Evolutionary conservation across 1,140 invertebrate genomes (phyloP), one percentile per base, ranked within the genome.

Genomic region (Macrocentrus cingulum): DNA sequence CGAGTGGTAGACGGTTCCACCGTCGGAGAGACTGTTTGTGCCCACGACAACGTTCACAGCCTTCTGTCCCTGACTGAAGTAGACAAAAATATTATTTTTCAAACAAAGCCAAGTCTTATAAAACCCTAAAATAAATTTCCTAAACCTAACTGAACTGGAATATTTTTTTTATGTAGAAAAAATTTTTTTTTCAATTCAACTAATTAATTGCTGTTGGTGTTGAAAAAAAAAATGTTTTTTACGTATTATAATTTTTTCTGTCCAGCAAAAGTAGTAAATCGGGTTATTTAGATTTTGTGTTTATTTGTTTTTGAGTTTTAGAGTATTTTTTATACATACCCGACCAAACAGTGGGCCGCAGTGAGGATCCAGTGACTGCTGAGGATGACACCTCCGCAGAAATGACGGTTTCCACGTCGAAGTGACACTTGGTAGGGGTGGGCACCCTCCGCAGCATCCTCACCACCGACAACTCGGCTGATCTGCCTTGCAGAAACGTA

Each of bases 361-460:
- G 83, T 84, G 4, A 84, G 59, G 13, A 84, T 74, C 67, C 69
- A 83, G 58, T 74, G 66, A 1, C 59, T 56, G 13, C 75, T 76
- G 15, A 84, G 68, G 4, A 85, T 79, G 1, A 83, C 81, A 7
- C 81, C 83, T 0, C 83, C 83, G 56, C 83, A 85, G 36, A 67
- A 71, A 53, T 81, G 79, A 1, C 32, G 42, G 2, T 71, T 69
- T 2, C 80, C 81, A 22, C 18, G 11, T 13, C 75, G 63, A 13
- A 81, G 53, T 8, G 80, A 80, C 2, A 81, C 69, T 65, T 82
- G 80, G 56, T 80, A 74, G 0, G 81, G 80, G 55, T 77, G 81
- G 44, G 73, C 67, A 1, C 68, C 72, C 11, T 69, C 64, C 2
- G 63, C 59, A 20, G 66, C 69, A 50, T 62, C 60, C 1, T 2